A percentile compares a stretch with the other conserved stretches of the same genome.
Conservation (phyloP, 2,797 vertebrate genomes). For the Euphonia xanthogaster region DNA sequence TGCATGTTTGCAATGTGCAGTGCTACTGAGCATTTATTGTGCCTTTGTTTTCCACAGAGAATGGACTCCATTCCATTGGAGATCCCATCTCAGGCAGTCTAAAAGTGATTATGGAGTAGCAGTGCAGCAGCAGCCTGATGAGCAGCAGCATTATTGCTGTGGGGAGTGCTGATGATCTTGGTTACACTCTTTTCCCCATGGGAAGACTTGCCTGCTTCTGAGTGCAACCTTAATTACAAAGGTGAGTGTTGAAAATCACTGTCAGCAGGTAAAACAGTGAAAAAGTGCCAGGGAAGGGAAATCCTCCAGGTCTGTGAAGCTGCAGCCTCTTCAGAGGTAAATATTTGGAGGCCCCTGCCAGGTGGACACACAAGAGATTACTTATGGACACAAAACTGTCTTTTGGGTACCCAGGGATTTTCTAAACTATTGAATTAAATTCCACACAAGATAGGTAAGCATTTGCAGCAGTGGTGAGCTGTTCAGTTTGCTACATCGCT, state of each 20-base stretch:
- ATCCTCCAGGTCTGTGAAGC: neutral
- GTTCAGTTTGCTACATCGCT: neutral
- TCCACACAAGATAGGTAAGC: neutral
- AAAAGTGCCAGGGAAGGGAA: neutral
- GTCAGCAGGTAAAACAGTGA: neutral
- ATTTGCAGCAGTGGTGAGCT: neutral
- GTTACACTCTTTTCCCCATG: neutral
- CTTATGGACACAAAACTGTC: neutral
- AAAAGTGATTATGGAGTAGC: neutral
- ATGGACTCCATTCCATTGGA: neutral
- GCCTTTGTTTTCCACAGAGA: neutral
- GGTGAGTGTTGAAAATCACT: neutral
- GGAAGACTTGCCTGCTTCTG: neutral
- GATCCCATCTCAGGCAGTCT: neutral
- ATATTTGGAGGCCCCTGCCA: neutral
- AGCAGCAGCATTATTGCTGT: neutral
- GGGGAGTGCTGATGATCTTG: neutral
- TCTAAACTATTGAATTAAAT: neutral
- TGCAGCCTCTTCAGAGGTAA: neutral
- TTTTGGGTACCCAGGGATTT: neutral
- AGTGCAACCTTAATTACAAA: neutral
- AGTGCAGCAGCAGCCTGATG: neutral
- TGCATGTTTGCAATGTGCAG: neutral
- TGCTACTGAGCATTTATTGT: neutral
- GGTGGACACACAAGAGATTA: neutral